These are phyloP conservation scores for Sogatella furcifera DNA, from an alignment of 1,140 invertebrate species.

Conservation along the genomic window DNA sequence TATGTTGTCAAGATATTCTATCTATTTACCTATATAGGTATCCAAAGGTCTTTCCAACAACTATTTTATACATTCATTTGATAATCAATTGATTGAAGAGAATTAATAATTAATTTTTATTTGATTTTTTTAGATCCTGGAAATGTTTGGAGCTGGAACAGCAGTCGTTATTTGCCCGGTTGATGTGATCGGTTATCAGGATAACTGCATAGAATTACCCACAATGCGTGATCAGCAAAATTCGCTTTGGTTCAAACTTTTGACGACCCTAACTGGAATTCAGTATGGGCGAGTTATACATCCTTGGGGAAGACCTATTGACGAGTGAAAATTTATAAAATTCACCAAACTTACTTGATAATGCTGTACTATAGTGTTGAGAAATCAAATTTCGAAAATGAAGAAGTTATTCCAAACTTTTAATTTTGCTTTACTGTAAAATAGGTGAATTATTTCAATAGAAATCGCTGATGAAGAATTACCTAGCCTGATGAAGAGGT, in stretches of 20 bases:
- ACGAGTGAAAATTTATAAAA: background rate
- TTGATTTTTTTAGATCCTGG: constrained; percentile 65
- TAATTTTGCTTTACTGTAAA: too few species aligned
- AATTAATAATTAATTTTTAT: constrained; percentile 17
- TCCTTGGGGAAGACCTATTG: constrained; percentile 46
- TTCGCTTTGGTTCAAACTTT: constrained; percentile 54
- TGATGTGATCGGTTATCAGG: constrained; percentile 62
- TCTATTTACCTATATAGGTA: too few species aligned
- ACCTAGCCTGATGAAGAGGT: too few species aligned
- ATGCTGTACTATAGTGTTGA: too few species aligned
- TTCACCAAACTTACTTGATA: too few species aligned
- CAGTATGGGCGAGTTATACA: constrained; percentile 72
- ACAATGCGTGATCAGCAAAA: constrained; percentile 54
- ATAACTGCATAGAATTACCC: constrained; percentile 52
- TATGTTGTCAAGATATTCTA: too few species aligned
- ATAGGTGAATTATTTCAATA: too few species aligned
- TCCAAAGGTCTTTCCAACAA: background rate
- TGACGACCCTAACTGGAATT: constrained; percentile 66
- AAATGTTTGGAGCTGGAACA: constrained; percentile 91
- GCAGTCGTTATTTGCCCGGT: constrained; percentile 88
- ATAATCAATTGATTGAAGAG: too few species aligned
- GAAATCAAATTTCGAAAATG: too few species aligned
- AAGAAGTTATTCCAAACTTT: too few species aligned
- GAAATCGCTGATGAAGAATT: too few species aligned
- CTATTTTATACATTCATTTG: too few species aligned